phyloP scores from a whole-genome alignment of 2,113 vertebrate genomes.

The Carettochelys insculpta region DNA sequence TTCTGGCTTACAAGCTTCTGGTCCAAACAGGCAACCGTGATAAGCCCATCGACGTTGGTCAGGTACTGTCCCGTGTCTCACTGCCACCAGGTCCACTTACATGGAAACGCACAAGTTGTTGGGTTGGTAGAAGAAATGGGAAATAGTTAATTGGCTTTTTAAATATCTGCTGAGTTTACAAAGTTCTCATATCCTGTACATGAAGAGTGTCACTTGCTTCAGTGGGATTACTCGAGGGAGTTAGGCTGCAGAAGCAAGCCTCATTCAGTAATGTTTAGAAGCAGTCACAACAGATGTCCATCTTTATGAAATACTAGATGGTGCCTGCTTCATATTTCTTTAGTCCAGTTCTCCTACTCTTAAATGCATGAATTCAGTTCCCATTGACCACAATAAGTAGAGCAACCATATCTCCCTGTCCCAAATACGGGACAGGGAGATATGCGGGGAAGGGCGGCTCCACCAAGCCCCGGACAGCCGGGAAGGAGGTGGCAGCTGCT shows the following conservation, averaged over 20 bases:
- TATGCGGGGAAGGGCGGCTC: too few species aligned
- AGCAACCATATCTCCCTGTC: too few species aligned
- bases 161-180: background rate
- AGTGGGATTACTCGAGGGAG: background rate
- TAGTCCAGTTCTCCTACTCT: background rate
- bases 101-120: background rate
- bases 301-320: background rate
- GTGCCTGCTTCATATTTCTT: rapidly evolving
- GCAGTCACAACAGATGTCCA: background rate
- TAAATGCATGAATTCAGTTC: background rate
- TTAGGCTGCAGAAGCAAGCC: background rate
- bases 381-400: too few species aligned
- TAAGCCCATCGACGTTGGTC: constrained; percentile 90
- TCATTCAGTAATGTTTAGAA: background rate
- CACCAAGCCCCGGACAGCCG: too few species aligned
- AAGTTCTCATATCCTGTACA: background rate
- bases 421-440: too few species aligned
- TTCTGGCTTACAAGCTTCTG: constrained; percentile 95
- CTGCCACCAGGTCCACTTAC: background rate
- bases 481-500: too few species aligned
- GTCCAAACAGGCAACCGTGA: constrained; percentile 94
- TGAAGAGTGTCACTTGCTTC: background rate
- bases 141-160: background rate
- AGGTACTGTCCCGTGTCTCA: constrained; percentile 72
- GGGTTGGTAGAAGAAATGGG: rapidly evolving